These are phyloP conservation scores for Rhizoglyphus robini DNA, from an alignment of 1,140 invertebrate genomes.

Conservation along the genomic window DNA sequence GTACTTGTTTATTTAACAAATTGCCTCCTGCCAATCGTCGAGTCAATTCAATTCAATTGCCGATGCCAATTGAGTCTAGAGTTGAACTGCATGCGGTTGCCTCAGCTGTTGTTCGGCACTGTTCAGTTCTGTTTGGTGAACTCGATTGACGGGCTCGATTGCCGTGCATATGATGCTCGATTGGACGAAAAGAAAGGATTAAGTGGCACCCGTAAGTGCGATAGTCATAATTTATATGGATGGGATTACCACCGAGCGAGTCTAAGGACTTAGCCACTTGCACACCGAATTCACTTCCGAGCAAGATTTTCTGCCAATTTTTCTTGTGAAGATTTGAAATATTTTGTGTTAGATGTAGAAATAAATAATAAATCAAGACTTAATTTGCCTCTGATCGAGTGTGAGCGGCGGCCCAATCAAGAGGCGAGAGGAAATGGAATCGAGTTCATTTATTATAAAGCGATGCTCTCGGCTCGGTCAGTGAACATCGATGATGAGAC, in stretches of 20 bases:
- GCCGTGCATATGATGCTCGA: too few species aligned
- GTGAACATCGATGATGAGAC: neutral
- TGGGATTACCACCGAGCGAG: too few species aligned
- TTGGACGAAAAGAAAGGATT: too few species aligned
- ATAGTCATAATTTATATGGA: too few species aligned
- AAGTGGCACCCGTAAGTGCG: too few species aligned
- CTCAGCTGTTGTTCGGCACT: neutral
- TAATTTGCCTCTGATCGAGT: too few species aligned
- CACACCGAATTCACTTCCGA: too few species aligned
- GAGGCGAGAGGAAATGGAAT: neutral
- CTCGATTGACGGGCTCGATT: too few species aligned
- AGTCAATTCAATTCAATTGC: constrained; percentile 2
- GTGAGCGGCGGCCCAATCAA: too few species aligned
- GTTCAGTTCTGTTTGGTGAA: too few species aligned
- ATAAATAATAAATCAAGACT: too few species aligned
- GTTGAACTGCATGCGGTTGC: neutral
- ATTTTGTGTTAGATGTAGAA: neutral
- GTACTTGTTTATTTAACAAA: constrained; percentile 9
- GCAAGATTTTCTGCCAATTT: neutral
- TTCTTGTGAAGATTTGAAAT: neutral
- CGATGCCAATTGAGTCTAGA: neutral
- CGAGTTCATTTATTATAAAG: neutral
- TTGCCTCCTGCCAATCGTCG: neutral
- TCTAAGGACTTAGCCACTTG: too few species aligned
- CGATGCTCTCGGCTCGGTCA: neutral